Percentiles rank a stretch among this genome's conserved stretches.
phyloP scores from a whole-genome alignment of 2,888 invertebrate genomes.

The Lycia hirtaria region DNA sequence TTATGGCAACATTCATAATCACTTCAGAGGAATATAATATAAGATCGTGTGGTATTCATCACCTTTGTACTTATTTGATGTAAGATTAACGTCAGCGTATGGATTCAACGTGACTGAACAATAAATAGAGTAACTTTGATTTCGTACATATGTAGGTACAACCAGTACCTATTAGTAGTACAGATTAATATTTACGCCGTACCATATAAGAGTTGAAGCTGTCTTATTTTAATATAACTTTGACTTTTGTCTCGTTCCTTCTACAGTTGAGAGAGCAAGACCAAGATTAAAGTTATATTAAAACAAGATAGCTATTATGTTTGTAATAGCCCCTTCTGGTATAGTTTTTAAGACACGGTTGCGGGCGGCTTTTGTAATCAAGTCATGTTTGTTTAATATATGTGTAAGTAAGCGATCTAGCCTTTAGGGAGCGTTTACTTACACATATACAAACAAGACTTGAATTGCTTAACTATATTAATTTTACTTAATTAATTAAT shows the following conservation, averaged over 20 bases:
- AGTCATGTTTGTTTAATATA: no score
- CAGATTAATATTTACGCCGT: no score
- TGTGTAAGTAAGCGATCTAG: no score
- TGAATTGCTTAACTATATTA: no score
- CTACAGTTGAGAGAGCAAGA: not conserved
- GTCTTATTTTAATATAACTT: not conserved
- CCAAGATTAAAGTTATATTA: not conserved
- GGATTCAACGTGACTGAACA: constrained; percentile 10
- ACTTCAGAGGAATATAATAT: constrained; percentile 9
- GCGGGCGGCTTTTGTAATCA: no score
- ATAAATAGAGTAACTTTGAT: constrained; percentile 7
- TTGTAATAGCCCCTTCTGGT: no score
- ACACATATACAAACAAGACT: no score
- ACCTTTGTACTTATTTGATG: constrained; percentile 40
- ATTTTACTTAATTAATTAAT: no score
- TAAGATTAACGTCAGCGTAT: constrained; percentile 37
- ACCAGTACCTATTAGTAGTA: no score
- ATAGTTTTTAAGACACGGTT: no score
- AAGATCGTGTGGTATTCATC: constrained; percentile 37
- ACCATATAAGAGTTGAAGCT: not conserved
- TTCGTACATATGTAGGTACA: constrained; percentile 1
- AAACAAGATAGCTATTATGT: no score
- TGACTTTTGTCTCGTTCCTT: not conserved
- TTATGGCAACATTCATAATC: constrained; percentile 10
- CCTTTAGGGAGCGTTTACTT: no score